These are phyloP conservation scores for Zygaena filipendulae DNA, from an alignment of 2,888 invertebrate genomes.

Conservation along the genomic window DNA sequence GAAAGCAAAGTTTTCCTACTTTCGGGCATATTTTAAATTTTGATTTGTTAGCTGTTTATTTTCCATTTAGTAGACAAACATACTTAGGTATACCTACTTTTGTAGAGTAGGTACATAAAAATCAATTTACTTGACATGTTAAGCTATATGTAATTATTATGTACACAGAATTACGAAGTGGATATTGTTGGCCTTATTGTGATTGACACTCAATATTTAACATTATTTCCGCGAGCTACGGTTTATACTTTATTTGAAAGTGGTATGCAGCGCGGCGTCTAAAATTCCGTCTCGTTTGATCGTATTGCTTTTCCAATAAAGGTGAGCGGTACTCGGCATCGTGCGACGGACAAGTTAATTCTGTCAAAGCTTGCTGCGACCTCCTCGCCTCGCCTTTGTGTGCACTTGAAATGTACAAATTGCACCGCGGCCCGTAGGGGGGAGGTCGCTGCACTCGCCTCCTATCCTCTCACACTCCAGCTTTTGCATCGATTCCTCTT, in stretches of 20 bases:
- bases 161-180: too few relatives aligned
- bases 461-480: constrained; percentile 41
- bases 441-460: constrained; percentile 56
- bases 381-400: constrained; percentile 63
- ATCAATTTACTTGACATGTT: too few relatives aligned
- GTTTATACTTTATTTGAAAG: constrained; percentile 11
- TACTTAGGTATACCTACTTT: too few relatives aligned
- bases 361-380: constrained; percentile 64
- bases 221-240: too few relatives aligned
- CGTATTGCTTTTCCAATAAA: constrained; percentile 52
- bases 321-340: constrained; percentile 41
- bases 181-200: too few relatives aligned
- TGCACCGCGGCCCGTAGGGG: constrained; percentile 54
- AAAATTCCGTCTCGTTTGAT: constrained; percentile 32
- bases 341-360: constrained; percentile 64
- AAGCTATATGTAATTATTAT: too few relatives aligned
- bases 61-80: too few relatives aligned
- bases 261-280: constrained; percentile 26
- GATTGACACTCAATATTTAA: too few relatives aligned
- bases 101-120: too few relatives aligned
- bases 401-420: constrained; percentile 69
- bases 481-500: constrained; percentile 63
- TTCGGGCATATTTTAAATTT: too few relatives aligned
- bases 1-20: too few relatives aligned
- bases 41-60: too few relatives aligned